phyloP scores from a whole-genome alignment of 2,113 vertebrate species.

The Anguilla japonica region DNA sequence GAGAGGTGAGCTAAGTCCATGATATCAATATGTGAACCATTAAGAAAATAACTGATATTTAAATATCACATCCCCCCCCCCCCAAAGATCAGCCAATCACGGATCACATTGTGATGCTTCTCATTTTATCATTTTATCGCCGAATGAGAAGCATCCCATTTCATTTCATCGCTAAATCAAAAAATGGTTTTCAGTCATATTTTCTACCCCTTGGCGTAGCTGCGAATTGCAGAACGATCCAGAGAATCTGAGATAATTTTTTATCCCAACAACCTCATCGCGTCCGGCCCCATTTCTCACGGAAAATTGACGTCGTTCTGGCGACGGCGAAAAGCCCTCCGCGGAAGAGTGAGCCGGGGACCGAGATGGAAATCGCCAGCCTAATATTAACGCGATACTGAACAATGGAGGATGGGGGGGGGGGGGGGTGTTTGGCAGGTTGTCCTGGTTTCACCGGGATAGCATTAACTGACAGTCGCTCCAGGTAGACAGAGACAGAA shows the following conservation, averaged over 20 bases:
- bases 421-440: background rate
- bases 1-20: background rate
- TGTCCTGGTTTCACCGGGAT: slow-evolving; percentile 42
- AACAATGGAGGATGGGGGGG: slow-evolving; percentile 12
- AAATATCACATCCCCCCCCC: background rate
- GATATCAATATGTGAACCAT: background rate
- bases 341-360: slow-evolving; percentile 24
- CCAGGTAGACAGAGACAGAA: slow-evolving; percentile 51
- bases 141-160: background rate
- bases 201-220: background rate
- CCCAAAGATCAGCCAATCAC: background rate
- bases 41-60: background rate
- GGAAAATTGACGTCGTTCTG: background rate
- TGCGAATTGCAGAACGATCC: background rate
- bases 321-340: background rate
- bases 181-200: background rate
- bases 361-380: background rate
- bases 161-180: background rate
- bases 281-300: background rate
- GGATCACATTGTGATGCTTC: background rate
- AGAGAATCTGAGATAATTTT: background rate
- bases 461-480: slow-evolving; percentile 43
- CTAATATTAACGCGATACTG: slow-evolving; percentile 26
- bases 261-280: background rate
- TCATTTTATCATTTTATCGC: background rate